A percentile compares a stretch with the other conserved stretches of the same genome.
These are phyloP conservation scores for Mungos mungo DNA, from an alignment of 2,113 vertebrate genomes.

Conservation along the genomic window DNA sequence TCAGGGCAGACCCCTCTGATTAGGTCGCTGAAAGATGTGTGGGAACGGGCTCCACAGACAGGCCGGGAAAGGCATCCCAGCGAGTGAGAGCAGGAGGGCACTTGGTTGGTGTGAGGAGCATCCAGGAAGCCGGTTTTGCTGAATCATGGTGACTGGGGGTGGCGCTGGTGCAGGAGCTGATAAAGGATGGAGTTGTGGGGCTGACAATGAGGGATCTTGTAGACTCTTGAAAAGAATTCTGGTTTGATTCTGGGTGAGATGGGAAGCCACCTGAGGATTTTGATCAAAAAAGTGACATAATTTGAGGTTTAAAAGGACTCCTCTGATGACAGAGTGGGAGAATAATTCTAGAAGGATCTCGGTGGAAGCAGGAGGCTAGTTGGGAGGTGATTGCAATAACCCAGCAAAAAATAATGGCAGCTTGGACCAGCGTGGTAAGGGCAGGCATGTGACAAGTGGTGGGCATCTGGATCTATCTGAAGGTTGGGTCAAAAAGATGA, in stretches of 20 bases:
- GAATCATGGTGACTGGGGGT: background rate
- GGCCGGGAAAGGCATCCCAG: background rate
- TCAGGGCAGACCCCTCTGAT: background rate
- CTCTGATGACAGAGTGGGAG: background rate
- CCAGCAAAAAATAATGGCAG: background rate
- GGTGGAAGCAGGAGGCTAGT: background rate
- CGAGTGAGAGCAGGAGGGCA: background rate
- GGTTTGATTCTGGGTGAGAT: constrained; percentile 22
- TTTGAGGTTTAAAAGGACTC: constrained; percentile 16
- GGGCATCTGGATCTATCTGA: background rate
- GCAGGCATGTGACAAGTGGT: background rate
- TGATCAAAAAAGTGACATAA: constrained; percentile 28
- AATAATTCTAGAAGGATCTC: background rate
- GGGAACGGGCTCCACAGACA: background rate
- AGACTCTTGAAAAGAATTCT: constrained; percentile 38
- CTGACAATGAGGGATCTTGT: background rate
- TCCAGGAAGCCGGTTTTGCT: background rate
- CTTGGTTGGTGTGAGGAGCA: background rate
- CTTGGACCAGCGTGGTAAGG: background rate
- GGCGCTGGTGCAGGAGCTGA: background rate
- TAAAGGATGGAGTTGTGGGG: background rate
- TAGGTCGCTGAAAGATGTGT: background rate
- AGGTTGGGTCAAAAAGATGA: background rate
- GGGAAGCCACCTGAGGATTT: constrained; percentile 27
- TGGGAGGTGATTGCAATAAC: background rate